These are phyloP conservation scores for Formica exsecta DNA, from an alignment of 1,140 invertebrate species.

Conservation along the genomic window DNA sequence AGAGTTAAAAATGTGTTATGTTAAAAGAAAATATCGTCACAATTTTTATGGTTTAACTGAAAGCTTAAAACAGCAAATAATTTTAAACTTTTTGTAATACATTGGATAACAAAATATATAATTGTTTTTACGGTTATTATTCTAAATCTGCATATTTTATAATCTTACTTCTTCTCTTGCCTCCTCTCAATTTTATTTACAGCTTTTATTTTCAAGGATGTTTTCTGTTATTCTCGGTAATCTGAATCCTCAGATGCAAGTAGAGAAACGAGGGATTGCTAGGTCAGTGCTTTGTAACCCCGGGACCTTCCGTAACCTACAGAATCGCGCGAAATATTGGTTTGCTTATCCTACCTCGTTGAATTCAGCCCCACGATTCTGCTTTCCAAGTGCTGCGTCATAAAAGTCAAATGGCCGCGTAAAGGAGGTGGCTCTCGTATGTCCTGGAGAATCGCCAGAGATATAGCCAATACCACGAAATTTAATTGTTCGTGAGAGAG, in stretches of 20 bases:
- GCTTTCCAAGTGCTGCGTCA: conserved; percentile 32
- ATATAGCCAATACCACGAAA: conserved; percentile 54
- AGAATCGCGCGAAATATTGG: conserved; percentile 51
- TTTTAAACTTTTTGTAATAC: not conserved
- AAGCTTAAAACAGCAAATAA: not conserved
- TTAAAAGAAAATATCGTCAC: not conserved
- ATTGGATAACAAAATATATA: conserved; percentile 24
- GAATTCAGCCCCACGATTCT: conserved; percentile 35
- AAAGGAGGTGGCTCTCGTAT: conserved; percentile 36
- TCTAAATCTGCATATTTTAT: not conserved
- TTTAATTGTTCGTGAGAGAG: conserved; percentile 49
- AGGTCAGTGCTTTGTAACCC: conserved; percentile 37
- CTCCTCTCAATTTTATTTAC: not conserved
- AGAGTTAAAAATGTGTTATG: not conserved
- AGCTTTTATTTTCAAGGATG: not conserved
- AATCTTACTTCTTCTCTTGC: not conserved
- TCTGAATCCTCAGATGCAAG: conserved; percentile 12
- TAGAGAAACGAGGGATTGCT: conserved; percentile 22
- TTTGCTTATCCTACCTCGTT: conserved; percentile 55
- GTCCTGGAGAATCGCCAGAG: conserved; percentile 45
- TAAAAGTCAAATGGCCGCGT: conserved; percentile 60
- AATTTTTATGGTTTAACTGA: conserved; percentile 19
- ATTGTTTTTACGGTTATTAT: conserved; percentile 6
- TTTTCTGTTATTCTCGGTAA: conserved; percentile 3
- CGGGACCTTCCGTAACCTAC: conserved; percentile 4